Conservation (phyloP, 2,113 vertebrate genomes). For the Nibea coibor region DNA sequence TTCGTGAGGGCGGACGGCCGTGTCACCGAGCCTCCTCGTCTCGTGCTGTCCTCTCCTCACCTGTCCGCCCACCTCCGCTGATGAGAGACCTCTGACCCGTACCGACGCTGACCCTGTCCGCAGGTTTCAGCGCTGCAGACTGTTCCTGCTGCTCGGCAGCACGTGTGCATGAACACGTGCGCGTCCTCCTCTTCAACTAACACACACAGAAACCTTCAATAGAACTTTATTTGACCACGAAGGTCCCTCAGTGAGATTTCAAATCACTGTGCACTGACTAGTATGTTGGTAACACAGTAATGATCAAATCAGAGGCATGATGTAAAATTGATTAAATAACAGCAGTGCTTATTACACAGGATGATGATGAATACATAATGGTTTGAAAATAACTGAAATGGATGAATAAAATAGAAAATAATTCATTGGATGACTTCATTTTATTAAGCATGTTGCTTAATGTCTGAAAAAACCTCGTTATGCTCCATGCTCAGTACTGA, state of each 20-base stretch:
- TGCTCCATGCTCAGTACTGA: background rate
- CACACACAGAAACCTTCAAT: background rate
- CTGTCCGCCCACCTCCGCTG: slow-evolving; percentile 20
- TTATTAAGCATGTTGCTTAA: background rate
- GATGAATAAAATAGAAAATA: no score
- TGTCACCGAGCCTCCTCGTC: slow-evolving; percentile 20
- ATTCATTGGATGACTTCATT: no score
- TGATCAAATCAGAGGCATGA: background rate
- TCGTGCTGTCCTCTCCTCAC: slow-evolving; percentile 12
- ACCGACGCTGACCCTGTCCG: slow-evolving; percentile 7
- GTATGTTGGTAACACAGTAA: background rate
- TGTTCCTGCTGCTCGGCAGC: slow-evolving; percentile 18
- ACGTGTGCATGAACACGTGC: background rate
- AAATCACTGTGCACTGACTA: background rate
- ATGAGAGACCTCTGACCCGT: slow-evolving; percentile 44
- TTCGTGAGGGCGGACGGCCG: slow-evolving; percentile 7
- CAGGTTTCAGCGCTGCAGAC: slow-evolving; percentile 8
- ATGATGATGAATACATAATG: no score
- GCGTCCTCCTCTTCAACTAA: background rate
- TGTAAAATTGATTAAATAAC: no score
- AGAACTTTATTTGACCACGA: background rate
- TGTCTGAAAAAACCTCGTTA: no score
- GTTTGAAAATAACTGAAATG: no score
- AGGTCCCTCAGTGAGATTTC: background rate
- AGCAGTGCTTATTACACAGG: no score